Evolutionary conservation across 1,140 invertebrate species (phyloP).

Genomic region (Mizuhopecten yessoensis): DNA sequence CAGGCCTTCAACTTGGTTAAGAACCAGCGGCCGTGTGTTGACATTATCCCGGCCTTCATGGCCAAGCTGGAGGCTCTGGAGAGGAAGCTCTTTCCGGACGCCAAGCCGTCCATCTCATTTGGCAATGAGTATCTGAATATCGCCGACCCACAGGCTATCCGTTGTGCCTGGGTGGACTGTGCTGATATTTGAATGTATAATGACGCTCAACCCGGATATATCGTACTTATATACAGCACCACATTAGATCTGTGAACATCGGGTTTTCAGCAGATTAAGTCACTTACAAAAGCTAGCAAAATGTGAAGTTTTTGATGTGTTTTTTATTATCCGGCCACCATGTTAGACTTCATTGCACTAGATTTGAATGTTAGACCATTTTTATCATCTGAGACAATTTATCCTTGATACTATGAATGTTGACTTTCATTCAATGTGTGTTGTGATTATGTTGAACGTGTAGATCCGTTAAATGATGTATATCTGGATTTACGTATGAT

Average conservation of each 20-base stretch:
- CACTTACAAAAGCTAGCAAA: not conserved
- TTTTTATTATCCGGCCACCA: not conserved
- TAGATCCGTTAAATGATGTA: no score
- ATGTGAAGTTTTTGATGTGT: not conserved
- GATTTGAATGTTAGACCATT: slow-evolving; percentile 1
- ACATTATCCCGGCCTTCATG: slow-evolving; percentile 74
- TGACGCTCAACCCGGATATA: not conserved
- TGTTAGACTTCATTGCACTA: not conserved
- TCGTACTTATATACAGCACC: not conserved
- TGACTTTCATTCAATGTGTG: no score
- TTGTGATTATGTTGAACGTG: no score
- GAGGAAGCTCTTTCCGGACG: slow-evolving; percentile 68
- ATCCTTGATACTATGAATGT: no score
- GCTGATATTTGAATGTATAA: not conserved
- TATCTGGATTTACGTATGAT: no score
- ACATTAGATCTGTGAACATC: no score
- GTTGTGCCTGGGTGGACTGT: slow-evolving; percentile 73
- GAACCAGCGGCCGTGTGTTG: slow-evolving; percentile 70
- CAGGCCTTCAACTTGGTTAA: slow-evolving; percentile 75
- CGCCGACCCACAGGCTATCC: slow-evolving; percentile 71
- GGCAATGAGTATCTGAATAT: slow-evolving; percentile 73
- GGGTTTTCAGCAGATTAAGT: no score
- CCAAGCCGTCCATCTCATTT: slow-evolving; percentile 70
- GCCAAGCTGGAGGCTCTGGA: slow-evolving; percentile 69
- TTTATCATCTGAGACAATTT: not conserved